A percentile compares a stretch with the other conserved stretches of the same genome.
phyloP scores from a whole-genome alignment of 2,113 vertebrate species.

The Setophaga kirtlandii region DNA sequence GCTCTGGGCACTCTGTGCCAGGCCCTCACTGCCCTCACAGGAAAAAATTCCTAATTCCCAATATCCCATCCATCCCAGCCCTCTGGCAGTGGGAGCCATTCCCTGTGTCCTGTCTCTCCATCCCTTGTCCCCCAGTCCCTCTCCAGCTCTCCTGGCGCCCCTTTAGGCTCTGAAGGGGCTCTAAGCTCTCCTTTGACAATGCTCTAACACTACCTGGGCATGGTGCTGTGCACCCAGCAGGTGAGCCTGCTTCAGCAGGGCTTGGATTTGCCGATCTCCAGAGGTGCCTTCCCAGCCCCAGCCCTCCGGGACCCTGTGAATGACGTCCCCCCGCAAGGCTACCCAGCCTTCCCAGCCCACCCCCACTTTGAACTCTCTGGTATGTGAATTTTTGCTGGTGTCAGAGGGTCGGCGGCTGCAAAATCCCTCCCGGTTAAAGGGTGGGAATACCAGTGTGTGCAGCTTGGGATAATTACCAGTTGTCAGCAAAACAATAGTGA shows the following conservation, averaged over 20 bases:
- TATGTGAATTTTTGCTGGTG: conserved; percentile 62
- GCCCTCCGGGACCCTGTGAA: not conserved
- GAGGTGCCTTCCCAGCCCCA: not conserved
- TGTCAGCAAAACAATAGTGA: conserved; percentile 67
- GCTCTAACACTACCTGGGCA: not conserved
- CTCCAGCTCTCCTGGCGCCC: not conserved
- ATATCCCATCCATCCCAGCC: fast-evolving
- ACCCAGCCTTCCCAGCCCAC: not conserved
- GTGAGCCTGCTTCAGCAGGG: not conserved
- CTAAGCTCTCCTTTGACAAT: not conserved
- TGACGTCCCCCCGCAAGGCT: not conserved
- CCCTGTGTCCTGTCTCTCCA: not conserved
- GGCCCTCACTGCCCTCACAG: fast-evolving
- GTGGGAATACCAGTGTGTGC: conserved; percentile 65
- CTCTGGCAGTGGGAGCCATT: not conserved
- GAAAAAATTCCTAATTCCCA: not conserved
- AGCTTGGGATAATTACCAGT: conserved; percentile 70
- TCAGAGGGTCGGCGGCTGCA: conserved; percentile 39
- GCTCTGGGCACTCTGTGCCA: not conserved
- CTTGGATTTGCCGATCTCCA: not conserved
- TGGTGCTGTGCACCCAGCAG: not conserved
- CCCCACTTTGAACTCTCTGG: conserved; percentile 52
- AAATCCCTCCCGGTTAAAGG: conserved; percentile 53
- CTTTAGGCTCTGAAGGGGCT: not conserved
- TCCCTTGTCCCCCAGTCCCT: not conserved